Percentiles rank a stretch among this genome's conserved stretches.
Evolutionary conservation across 2,888 invertebrate genomes (phyloP).

Genomic region (Plebejus anna): DNA sequence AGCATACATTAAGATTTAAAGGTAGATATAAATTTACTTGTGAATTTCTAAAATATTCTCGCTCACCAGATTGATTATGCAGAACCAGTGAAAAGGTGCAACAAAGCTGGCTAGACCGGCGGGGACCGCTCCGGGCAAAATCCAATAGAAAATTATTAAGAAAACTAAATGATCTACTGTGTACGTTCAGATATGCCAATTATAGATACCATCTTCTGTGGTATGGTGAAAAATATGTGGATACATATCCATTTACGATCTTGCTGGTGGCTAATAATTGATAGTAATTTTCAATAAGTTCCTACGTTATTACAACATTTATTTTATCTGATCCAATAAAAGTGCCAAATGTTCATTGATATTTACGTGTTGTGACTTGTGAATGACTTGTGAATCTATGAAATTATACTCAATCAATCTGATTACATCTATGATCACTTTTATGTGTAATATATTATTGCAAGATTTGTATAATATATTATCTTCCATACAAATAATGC

Average conservation of each 20-base stretch:
- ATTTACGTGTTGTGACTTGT: conserved; percentile 5
- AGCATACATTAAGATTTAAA: conserved; percentile 16
- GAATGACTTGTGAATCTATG: neutral
- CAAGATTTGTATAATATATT: too few species aligned
- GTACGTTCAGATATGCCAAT: conserved; percentile 74
- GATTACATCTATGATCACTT: neutral
- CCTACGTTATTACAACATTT: conserved; percentile 31
- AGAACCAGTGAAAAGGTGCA: conserved; percentile 66
- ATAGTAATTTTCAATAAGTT: conserved; percentile 56
- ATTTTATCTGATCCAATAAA: conserved; percentile 24
- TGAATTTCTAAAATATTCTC: conserved; percentile 26
- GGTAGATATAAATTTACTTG: conserved; percentile 14
- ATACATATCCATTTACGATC: conserved; percentile 58
- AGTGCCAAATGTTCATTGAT: conserved; percentile 19
- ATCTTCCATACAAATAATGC: too few species aligned
- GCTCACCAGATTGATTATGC: conserved; percentile 65
- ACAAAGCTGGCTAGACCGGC: conserved; percentile 58
- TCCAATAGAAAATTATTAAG: conserved; percentile 78
- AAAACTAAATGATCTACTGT: conserved; percentile 78
- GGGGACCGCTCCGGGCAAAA: conserved; percentile 56
- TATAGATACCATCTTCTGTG: conserved; percentile 69
- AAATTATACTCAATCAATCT: neutral
- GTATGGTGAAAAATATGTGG: conserved; percentile 68
- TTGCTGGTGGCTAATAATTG: conserved; percentile 61
- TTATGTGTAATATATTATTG: neutral